A percentile compares a stretch with the other conserved stretches of the same genome.
phyloP scores from a whole-genome alignment of 2,113 vertebrate species.

The Spilogale gracilis region DNA sequence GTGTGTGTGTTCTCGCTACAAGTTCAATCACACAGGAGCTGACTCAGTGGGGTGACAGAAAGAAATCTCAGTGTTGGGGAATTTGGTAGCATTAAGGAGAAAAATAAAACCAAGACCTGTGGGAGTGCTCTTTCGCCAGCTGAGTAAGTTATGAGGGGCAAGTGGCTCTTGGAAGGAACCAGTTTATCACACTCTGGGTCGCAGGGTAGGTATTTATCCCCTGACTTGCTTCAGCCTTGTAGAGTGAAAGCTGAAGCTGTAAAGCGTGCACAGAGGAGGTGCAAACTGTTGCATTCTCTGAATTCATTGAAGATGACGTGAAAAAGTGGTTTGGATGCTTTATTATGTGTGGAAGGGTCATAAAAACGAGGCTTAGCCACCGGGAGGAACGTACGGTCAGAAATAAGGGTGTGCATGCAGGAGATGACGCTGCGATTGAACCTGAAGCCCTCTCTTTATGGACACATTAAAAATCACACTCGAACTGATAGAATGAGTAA shows the following conservation, averaged over 20 bases:
- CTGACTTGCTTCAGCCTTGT: conserved; percentile 71
- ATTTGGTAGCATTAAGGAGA: neutral
- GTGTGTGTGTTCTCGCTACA: neutral
- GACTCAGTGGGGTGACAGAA: neutral
- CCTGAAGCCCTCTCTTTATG: conserved; percentile 82
- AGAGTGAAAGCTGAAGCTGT: conserved; percentile 79
- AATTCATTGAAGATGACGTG: conserved; percentile 85
- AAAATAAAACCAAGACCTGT: neutral
- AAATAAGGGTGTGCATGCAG: conserved; percentile 79
- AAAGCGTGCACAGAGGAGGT: conserved; percentile 76
- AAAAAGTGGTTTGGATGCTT: conserved; percentile 87
- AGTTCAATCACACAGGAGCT: neutral
- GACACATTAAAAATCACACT: conserved; percentile 81
- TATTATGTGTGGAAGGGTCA: conserved; percentile 82
- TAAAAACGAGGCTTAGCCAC: conserved; percentile 77
- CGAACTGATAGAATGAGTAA: conserved; percentile 67
- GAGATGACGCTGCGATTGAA: conserved; percentile 80
- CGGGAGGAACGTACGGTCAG: conserved; percentile 68
- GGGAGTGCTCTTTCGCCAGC: conserved; percentile 56
- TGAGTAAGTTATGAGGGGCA: conserved; percentile 74
- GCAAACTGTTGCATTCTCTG: conserved; percentile 84
- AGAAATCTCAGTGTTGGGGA: conserved; percentile 31
- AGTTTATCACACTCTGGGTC: conserved; percentile 69
- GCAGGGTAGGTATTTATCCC: conserved; percentile 82
- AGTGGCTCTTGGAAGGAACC: conserved; percentile 71